Evolutionary conservation across 2,888 invertebrate species (phyloP).

Genomic region (Meta bourneti): DNA sequence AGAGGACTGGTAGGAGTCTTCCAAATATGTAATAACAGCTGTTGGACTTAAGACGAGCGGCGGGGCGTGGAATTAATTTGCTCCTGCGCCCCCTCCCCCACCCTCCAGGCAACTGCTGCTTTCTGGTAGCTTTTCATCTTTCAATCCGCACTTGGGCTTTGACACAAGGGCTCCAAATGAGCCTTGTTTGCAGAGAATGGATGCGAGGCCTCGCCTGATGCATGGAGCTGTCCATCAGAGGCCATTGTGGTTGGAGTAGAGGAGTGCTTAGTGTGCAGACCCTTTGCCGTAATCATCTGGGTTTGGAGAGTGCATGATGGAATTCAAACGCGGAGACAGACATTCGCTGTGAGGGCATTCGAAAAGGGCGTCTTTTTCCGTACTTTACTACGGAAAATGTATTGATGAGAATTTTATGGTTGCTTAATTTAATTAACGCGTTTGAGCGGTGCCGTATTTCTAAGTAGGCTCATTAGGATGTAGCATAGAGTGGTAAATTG

Average conservation of each 20-base stretch:
- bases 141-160: background rate
- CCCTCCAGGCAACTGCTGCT: background rate
- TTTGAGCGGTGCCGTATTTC: no score
- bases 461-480: no score
- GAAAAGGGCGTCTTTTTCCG: no score
- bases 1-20: slow-evolving; percentile 26
- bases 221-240: slow-evolving; percentile 36
- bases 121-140: slow-evolving; percentile 46
- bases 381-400: no score
- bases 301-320: background rate
- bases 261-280: background rate
- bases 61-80: slow-evolving; percentile 73
- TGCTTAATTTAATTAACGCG: no score
- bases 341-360: no score
- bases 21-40: slow-evolving; percentile 69
- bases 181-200: slow-evolving; percentile 50
- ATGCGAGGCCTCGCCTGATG: slow-evolving; percentile 22
- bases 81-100: slow-evolving; percentile 24
- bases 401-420: no score
- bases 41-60: slow-evolving; percentile 65
- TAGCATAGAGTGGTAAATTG: no score
- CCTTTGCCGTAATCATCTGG: background rate
- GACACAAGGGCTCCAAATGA: slow-evolving; percentile 20
- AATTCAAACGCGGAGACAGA: no score
- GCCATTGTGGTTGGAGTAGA: background rate